Base-by-base conservation (phyloP, 2,888 invertebrate species). In the Erebia ligea region DNA sequence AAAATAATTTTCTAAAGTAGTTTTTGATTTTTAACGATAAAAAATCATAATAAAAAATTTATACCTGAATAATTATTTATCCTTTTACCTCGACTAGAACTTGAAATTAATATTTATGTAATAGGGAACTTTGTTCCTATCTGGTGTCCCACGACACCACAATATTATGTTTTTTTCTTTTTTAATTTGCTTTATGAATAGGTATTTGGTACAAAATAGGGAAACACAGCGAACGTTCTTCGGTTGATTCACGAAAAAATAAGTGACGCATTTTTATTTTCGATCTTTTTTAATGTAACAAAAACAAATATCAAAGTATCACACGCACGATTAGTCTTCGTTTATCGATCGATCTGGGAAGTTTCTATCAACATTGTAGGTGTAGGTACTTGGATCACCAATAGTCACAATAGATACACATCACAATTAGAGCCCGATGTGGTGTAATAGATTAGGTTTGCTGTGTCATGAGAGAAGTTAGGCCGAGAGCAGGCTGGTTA, bases 361-460 rank as follows among this genome's bases (percentile, higher is more conserved):
- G 42, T 61, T 17, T 17, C 45, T 42, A 6, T 42, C 56, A 57
- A 25, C 42, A 19, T 45, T 42, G 61, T 61, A 61, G 61, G 61
- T 45, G 61, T 34, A 6, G 6, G 34, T 61, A 11, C 13, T 42
- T 1, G 45, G n/a, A 4, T 6, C 10, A 45, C 45, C 61, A 19
- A 61, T 13, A 11, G 45, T 45, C 42, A 61, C 61, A 61, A 45
- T 61, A 21, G 61, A 9, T 45, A 8, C 45, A 11, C 45, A 59
- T n/a, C n/a, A 61, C 40, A 61, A 61, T 45, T 61, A 19, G 61
- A 45, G 19, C 45, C 45, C 21, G 61, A 61, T 61, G 19, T 59
- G 40, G 34, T 59, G 9, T 9, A 34, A n/a, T 17, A 42, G 4
- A 59, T 40, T 17, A 10, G 42, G 42, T 21, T 25, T 57, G 11